These are phyloP conservation scores for Selenia dentaria DNA, from an alignment of 2,888 invertebrate species.

Conservation along the genomic window DNA sequence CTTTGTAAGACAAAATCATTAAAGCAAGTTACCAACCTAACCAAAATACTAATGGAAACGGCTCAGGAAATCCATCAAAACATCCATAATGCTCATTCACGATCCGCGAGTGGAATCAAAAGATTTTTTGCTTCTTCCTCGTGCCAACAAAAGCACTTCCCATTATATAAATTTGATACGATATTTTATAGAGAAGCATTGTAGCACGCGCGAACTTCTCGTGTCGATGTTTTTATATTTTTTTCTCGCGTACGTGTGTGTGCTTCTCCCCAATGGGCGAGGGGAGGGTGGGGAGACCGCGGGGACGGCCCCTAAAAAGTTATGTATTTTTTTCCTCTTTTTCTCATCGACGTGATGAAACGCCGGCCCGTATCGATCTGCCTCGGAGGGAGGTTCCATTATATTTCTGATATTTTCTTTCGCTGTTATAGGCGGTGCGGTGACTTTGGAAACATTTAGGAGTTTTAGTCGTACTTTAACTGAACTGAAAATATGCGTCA, in stretches of 20 bases:
- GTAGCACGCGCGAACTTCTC: conserved; percentile 71
- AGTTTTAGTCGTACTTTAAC: conserved; percentile 16
- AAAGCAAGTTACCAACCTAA: background rate
- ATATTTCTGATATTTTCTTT: conserved; percentile 47
- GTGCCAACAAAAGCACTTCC: conserved; percentile 69
- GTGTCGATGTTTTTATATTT: conserved; percentile 65
- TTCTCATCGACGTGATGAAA: conserved; percentile 81
- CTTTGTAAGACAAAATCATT: conserved; percentile 5
- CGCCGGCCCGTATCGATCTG: conserved; percentile 78
- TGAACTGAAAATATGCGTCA: background rate
- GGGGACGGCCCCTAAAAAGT: conserved; percentile 81
- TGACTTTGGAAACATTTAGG: conserved; percentile 2
- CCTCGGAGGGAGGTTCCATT: conserved; percentile 37
- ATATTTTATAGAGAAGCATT: conserved; percentile 69
- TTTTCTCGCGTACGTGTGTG: conserved; percentile 55
- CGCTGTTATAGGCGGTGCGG: conserved; percentile 19
- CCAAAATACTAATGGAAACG: too few species aligned
- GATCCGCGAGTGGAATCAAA: conserved; percentile 43
- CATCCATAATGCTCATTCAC: conserved; percentile 56
- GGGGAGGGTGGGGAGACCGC: conserved; percentile 36
- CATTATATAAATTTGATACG: conserved; percentile 79
- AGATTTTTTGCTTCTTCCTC: conserved; percentile 60
- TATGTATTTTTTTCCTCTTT: conserved; percentile 83
- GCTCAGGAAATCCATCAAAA: conserved; percentile 49
- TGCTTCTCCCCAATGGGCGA: conserved; percentile 43